A percentile compares a stretch with the other conserved stretches of the same genome.
Evolutionary conservation across 1,140 invertebrate genomes (phyloP).

Genomic region (Leptoteleia sp.): DNA sequence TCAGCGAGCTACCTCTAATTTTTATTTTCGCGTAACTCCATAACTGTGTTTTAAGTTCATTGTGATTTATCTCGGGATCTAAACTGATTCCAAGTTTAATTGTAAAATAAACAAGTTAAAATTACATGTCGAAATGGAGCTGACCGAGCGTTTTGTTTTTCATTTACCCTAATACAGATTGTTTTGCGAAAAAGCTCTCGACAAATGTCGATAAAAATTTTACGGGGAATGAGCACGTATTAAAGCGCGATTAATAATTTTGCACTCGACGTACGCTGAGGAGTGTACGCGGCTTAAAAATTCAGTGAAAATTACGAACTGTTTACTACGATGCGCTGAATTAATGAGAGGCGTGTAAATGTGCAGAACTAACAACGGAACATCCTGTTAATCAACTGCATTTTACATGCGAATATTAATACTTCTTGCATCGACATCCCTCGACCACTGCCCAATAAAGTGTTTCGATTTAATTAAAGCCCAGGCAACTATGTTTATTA

Average conservation of each 20-base stretch:
- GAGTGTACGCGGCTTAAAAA: slow-evolving; percentile 37
- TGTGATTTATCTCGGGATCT: slow-evolving; percentile 16
- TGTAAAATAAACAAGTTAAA: slow-evolving; percentile 1
- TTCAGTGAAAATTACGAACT: slow-evolving; percentile 47
- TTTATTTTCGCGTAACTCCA: slow-evolving; percentile 18
- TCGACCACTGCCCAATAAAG: too few species aligned
- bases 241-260: slow-evolving; percentile 41
- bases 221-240: slow-evolving; percentile 13
- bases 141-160: slow-evolving; percentile 11
- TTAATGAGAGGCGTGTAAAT: slow-evolving; percentile 60
- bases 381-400: slow-evolving; percentile 51
- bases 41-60: slow-evolving; percentile 13
- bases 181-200: background rate
- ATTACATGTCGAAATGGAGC: slow-evolving; percentile 6
- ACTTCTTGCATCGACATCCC: slow-evolving; percentile 21
- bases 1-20: slow-evolving; percentile 39
- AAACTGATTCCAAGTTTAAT: too few species aligned
- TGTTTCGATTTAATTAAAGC: too few species aligned
- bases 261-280: slow-evolving; percentile 12
- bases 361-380: slow-evolving; percentile 54
- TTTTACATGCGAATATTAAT: slow-evolving; percentile 35
- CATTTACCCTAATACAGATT: slow-evolving; percentile 2
- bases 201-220: slow-evolving; percentile 16
- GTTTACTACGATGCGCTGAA: slow-evolving; percentile 39
- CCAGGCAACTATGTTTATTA: too few species aligned